phyloP scores from a whole-genome alignment of 2,113 vertebrate species.

The Oenanthe melanoleuca region DNA sequence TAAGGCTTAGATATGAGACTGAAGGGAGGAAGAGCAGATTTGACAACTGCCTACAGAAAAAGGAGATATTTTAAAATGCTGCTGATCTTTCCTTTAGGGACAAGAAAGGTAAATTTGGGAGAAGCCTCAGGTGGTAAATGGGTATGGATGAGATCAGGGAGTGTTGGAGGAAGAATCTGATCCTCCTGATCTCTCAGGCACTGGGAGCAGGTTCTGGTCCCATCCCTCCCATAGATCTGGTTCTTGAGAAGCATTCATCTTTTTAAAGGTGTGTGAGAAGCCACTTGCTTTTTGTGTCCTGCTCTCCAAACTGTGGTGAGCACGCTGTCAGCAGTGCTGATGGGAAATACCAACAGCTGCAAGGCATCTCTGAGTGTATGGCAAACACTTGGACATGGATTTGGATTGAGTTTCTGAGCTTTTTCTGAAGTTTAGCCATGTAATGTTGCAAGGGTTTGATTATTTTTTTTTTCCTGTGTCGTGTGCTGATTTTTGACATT shows the following conservation, averaged over 20 bases:
- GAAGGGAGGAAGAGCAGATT: not conserved
- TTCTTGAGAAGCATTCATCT: not conserved
- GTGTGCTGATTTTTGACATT: not conserved
- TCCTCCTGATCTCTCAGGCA: not conserved
- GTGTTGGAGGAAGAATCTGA: not conserved
- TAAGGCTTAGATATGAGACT: not conserved
- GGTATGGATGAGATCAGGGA: not conserved
- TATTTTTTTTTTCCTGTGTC: not conserved
- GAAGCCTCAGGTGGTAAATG: not conserved
- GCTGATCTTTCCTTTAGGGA: not conserved
- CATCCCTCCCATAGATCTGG: not conserved
- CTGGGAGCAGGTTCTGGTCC: not conserved
- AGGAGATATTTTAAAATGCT: not conserved
- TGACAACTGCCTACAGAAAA: not conserved
- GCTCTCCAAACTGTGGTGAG: not conserved
- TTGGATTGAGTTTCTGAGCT: not conserved
- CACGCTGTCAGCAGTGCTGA: accelerated
- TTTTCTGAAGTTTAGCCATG: not conserved
- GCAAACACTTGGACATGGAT: not conserved
- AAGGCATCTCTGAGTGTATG: not conserved
- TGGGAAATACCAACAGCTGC: not conserved
- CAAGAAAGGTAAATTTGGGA: not conserved
- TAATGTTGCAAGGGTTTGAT: not conserved
- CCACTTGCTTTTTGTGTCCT: not conserved
- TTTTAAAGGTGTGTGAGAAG: not conserved